Percentiles rank a stretch among this genome's conserved stretches.
phyloP scores from a whole-genome alignment of 2,888 invertebrate genomes.

The Hanleya hanleyi region DNA sequence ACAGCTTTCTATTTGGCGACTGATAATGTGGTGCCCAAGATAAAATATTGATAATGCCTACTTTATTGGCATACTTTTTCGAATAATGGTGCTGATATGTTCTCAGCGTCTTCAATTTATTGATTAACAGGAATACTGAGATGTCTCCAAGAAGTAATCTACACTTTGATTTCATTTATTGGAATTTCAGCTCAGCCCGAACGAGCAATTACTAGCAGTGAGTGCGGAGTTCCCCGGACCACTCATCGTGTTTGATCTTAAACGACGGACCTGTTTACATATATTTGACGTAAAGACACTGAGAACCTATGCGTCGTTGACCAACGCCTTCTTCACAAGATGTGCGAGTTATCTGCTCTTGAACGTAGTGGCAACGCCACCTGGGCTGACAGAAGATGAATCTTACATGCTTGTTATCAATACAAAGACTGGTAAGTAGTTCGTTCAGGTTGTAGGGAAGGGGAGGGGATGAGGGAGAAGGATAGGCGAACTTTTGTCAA shows the following conservation, averaged over 20 bases:
- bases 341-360: background rate
- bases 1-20: no score
- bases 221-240: background rate
- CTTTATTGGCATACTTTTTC: no score
- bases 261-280: background rate
- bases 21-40: no score
- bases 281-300: background rate
- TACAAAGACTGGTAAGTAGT: background rate
- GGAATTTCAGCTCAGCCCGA: background rate
- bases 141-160: no score
- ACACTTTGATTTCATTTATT: no score
- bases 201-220: background rate
- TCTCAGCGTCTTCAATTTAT: no score
- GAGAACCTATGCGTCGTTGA: background rate
- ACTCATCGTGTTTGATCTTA: background rate
- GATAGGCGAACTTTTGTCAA: no score
- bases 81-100: no score
- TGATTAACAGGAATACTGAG: no score
- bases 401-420: background rate
- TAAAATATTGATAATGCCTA: no score
- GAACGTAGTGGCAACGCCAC: background rate
- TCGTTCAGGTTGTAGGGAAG: no score
- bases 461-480: no score
- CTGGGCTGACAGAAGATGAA: background rate
- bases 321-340: background rate